Evolutionary conservation across 2,888 invertebrate species (phyloP).

Genomic region (Autographa gamma): DNA sequence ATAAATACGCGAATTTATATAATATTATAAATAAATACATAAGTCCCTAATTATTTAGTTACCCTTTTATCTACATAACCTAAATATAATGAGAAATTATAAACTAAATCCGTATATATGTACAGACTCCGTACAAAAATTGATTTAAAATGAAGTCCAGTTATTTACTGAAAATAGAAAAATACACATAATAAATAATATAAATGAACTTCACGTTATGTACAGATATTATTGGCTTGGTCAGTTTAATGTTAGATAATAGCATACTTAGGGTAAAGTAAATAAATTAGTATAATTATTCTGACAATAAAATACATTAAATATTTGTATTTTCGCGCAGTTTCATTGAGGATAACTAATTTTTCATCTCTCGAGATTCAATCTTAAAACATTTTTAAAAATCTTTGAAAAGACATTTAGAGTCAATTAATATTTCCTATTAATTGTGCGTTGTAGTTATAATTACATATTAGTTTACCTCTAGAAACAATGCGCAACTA

Average conservation of each 20-base stretch:
- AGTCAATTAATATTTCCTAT: background rate
- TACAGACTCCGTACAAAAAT: slow-evolving; percentile 43
- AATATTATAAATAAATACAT: slow-evolving; percentile 15
- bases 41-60: slow-evolving; percentile 36
- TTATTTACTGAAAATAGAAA: slow-evolving; percentile 54
- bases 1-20: slow-evolving; percentile 23
- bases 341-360: background rate
- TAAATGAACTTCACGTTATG: slow-evolving; percentile 35
- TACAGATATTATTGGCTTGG: slow-evolving; percentile 26
- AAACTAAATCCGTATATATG: slow-evolving; percentile 37
- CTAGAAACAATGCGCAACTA: slow-evolving; percentile 8
- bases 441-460: background rate
- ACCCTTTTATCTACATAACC: slow-evolving; percentile 21
- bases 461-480: background rate
- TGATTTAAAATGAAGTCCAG: slow-evolving; percentile 48
- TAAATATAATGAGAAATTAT: slow-evolving; percentile 27
- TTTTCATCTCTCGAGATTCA: background rate
- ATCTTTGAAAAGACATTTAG: background rate
- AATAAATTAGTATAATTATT: slow-evolving; percentile 23
- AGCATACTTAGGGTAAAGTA: slow-evolving; percentile 29
- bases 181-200: slow-evolving; percentile 51
- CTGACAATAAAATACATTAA: slow-evolving; percentile 11
- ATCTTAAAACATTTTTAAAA: background rate
- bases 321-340: slow-evolving; percentile 9
- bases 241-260: slow-evolving; percentile 30